phyloP scores from a whole-genome alignment of 35 echinoderm and acorn worm species.

The Amphiura filiformis region DNA sequence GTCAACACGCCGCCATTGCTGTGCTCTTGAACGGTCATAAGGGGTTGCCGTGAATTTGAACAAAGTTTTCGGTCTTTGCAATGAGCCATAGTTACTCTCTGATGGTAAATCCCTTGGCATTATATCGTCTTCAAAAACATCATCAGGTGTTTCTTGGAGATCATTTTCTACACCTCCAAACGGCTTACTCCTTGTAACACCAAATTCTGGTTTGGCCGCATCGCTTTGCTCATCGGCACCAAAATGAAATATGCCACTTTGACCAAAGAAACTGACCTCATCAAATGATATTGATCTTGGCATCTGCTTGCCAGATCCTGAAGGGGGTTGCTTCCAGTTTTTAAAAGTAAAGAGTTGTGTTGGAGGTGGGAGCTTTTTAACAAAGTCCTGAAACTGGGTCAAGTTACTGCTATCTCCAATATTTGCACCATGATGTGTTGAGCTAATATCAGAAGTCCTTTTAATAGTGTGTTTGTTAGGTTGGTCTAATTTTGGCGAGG shows the following conservation, averaged over 20 bases:
- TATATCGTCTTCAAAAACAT: constrained; percentile 29
- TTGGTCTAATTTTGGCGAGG: neutral
- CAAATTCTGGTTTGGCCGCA: neutral
- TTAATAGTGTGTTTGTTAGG: neutral
- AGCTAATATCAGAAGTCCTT: neutral
- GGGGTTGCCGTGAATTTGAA: constrained; percentile 54
- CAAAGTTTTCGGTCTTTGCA: constrained; percentile 44
- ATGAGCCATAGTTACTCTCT: constrained; percentile 6
- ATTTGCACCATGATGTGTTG: neutral
- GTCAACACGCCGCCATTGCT: neutral
- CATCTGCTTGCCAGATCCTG: neutral
- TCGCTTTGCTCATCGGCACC: neutral
- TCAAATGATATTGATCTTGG: neutral
- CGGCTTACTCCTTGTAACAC: neutral
- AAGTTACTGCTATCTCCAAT: neutral
- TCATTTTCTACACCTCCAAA: neutral
- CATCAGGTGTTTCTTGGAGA: constrained; percentile 26
- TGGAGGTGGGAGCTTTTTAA: neutral
- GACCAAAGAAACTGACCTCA: neutral
- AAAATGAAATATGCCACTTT: neutral
- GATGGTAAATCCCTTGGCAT: neutral
- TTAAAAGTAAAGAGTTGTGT: neutral
- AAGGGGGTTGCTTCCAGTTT: neutral
- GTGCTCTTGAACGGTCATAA: neutral
- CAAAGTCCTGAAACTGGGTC: neutral